These are phyloP conservation scores for Anthoscopus minutus DNA, from an alignment of 2,113 vertebrate genomes.

Conservation along the genomic window DNA sequence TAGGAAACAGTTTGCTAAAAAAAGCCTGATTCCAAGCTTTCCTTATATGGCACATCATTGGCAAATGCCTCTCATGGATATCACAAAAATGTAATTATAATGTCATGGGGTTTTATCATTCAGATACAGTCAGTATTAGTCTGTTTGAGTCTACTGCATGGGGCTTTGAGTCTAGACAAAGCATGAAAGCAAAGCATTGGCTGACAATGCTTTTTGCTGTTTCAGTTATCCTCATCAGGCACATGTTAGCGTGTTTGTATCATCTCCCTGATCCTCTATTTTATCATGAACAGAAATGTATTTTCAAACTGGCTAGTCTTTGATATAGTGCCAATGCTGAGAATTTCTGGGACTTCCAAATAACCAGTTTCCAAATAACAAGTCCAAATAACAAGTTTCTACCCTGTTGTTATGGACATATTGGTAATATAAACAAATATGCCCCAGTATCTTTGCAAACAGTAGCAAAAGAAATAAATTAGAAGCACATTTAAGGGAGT, in stretches of 20 bases:
- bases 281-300: constrained; percentile 8
- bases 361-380: background rate
- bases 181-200: background rate
- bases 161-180: constrained; percentile 42
- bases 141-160: background rate
- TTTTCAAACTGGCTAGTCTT: background rate
- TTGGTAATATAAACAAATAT: background rate
- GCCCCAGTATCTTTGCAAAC: background rate
- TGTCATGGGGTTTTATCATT: constrained; percentile 32
- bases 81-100: constrained; percentile 37
- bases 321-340: background rate
- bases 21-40: background rate
- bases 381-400: background rate
- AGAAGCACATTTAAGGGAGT: background rate
- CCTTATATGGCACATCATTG: background rate
- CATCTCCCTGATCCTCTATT: background rate
- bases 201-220: constrained; percentile 32
- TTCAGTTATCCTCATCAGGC: constrained; percentile 31
- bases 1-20: background rate
- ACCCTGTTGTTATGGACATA: background rate
- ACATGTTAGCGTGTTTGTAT: background rate
- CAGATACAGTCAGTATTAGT: constrained; percentile 10
- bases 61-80: constrained; percentile 2
- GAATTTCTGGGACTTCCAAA: background rate
- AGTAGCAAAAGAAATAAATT: background rate